Percentiles rank a stretch among this genome's conserved stretches.
Conservation (phyloP, 1,140 invertebrate species). For the Trinorchestia longiramus region DNA sequence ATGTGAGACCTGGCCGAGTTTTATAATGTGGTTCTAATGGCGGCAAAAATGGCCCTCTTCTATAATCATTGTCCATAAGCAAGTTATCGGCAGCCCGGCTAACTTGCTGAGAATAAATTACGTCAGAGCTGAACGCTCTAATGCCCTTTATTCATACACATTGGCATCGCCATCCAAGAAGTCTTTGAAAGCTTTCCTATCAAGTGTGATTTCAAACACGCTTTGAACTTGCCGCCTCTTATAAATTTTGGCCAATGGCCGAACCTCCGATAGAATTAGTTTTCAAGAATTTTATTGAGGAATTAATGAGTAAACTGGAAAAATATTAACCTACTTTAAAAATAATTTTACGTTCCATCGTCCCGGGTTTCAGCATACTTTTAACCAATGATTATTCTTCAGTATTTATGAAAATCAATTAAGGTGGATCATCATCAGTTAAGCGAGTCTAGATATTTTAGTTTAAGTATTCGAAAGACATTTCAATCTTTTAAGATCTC, state of each 20-base stretch:
- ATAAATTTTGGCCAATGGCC: neutral
- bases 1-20: neutral
- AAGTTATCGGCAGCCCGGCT: slow-evolving; percentile 34
- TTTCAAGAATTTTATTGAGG: neutral
- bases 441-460: too few relatives aligned
- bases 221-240: neutral
- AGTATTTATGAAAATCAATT: too few relatives aligned
- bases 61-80: slow-evolving; percentile 45
- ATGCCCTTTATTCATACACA: neutral
- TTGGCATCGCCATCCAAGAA: neutral
- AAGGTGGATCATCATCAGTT: too few relatives aligned
- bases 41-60: slow-evolving; percentile 44
- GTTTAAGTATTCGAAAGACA: too few relatives aligned
- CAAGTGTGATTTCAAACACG: neutral
- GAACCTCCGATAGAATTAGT: neutral
- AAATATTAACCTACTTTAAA: neutral
- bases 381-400: too few relatives aligned
- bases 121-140: slow-evolving; percentile 5
- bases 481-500: too few relatives aligned
- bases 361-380: too few relatives aligned
- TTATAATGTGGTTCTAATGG: slow-evolving; percentile 48
- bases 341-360: neutral
- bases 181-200: neutral
- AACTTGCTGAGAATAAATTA: slow-evolving; percentile 20
- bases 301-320: neutral